A percentile compares a stretch with the other conserved stretches of the same genome.
These are phyloP conservation scores for Panonychus citri DNA, from an alignment of 1,140 invertebrate genomes.

Conservation along the genomic window DNA sequence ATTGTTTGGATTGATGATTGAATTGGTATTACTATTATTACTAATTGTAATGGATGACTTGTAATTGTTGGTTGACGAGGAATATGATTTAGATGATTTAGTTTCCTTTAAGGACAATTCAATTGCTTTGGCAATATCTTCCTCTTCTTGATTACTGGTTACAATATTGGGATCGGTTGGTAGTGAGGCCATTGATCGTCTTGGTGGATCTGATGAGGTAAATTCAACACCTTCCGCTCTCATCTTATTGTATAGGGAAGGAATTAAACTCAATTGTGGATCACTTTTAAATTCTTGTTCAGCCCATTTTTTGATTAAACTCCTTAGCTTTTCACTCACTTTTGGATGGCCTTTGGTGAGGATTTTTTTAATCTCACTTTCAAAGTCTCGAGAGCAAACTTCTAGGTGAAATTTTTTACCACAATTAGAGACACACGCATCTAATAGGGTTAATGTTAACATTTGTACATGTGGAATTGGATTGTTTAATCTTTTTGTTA, in stretches of 20 bases:
- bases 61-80: not conserved
- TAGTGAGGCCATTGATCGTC: not conserved
- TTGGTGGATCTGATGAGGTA: slow-evolving; percentile 17
- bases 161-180: not conserved
- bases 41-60: not conserved
- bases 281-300: slow-evolving; percentile 82
- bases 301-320: slow-evolving; percentile 72
- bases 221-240: slow-evolving; percentile 51
- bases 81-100: slow-evolving; percentile 19
- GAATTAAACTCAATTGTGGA: slow-evolving; percentile 57
- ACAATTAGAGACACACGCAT: slow-evolving; percentile 91
- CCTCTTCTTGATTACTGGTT: slow-evolving; percentile 61
- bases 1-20: not conserved
- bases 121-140: slow-evolving; percentile 82
- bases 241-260: slow-evolving; percentile 56
- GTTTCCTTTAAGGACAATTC: slow-evolving; percentile 70
- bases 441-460: slow-evolving; percentile 66
- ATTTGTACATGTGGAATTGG: slow-evolving; percentile 80
- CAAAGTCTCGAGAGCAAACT: slow-evolving; percentile 85
- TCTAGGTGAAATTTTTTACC: slow-evolving; percentile 73
- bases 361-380: slow-evolving; percentile 57
- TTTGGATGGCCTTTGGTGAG: slow-evolving; percentile 30
- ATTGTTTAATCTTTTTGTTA: slow-evolving; percentile 62
- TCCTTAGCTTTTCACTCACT: slow-evolving; percentile 53
- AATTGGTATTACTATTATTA: too few species aligned